These are phyloP conservation scores for Oreortyx pictus DNA, from an alignment of 2,797 vertebrate species.

Conservation along the genomic window DNA sequence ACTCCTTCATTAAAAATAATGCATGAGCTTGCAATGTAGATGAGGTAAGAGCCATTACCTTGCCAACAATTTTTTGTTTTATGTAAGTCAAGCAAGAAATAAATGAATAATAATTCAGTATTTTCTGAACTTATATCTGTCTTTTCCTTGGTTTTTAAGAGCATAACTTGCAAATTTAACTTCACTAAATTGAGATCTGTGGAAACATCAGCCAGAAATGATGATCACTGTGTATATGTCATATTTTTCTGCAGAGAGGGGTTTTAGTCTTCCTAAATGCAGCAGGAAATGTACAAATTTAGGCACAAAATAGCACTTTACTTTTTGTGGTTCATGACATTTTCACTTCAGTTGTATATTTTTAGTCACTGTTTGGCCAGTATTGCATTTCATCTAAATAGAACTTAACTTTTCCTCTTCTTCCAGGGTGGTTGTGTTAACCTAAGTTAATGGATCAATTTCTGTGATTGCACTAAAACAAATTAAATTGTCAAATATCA, in stretches of 20 bases:
- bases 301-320: background rate
- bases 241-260: background rate
- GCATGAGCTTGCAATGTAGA: background rate
- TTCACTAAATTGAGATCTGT: background rate
- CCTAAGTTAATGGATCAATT: background rate
- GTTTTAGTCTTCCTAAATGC: background rate
- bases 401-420: background rate
- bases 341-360: background rate
- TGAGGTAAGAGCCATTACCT: background rate
- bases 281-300: background rate
- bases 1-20: background rate
- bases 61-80: background rate
- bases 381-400: background rate
- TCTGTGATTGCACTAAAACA: conserved; percentile 2
- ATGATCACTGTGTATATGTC: background rate
- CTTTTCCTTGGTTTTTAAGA: background rate
- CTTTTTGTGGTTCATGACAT: background rate
- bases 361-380: background rate
- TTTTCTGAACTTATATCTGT: background rate
- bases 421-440: background rate
- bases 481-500: background rate
- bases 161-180: background rate
- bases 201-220: background rate
- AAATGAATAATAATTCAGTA: background rate
- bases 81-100: background rate